Evolutionary conservation across 2,113 vertebrate genomes (phyloP), one percentile per base, ranked within the genome.

Genomic region (Scomber scombrus): DNA sequence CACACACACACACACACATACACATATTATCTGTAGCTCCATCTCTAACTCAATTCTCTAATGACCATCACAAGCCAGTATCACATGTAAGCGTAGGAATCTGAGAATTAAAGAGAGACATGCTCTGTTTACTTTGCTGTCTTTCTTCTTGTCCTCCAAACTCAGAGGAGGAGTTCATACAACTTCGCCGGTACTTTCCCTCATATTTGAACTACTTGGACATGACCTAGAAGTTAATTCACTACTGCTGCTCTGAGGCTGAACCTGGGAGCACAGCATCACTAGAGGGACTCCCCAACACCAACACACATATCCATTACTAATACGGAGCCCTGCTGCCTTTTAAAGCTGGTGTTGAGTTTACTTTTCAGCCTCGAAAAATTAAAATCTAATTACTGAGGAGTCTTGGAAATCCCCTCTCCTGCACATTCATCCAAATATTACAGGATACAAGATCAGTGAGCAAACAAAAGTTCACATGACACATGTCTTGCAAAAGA

Each of bases 1-100:
- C 60, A 19, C 45, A 55, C 51, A 64, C 26, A 49, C 68, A 23
- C 50, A 47, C 58, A 45, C 67, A 63, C 66, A 75, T 69, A 52
- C 45, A 51, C 57, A 63, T n/a, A 47, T 29, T 81, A 76, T 85
- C 85, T 71, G 34, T 19, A 84, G 75, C 67, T 74, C 80, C 63
- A 78, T 72, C 80, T 61, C 85, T 93, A 93, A 93, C 88, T 92
- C 79, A 90, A 86, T 93, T 92, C 64, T 88, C 73, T 89, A 93
- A 94, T 84, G 75, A 88, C 73, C 83, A 75, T 92, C 93, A 94
- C 89, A 88, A 90, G 91, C 55, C 74, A 11, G 61, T 11, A 79
- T 94, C 91, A 92, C 93, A 93, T 92, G 94, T 69, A 82, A 84
- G 67, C 14, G 3, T 7, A 84, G 81, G 78, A 89, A 88, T 86